Evolutionary conservation across 2,797 vertebrate genomes (phyloP), one percentile per base, ranked within the genome.

Genomic region (Peromyscus eremicus): DNA sequence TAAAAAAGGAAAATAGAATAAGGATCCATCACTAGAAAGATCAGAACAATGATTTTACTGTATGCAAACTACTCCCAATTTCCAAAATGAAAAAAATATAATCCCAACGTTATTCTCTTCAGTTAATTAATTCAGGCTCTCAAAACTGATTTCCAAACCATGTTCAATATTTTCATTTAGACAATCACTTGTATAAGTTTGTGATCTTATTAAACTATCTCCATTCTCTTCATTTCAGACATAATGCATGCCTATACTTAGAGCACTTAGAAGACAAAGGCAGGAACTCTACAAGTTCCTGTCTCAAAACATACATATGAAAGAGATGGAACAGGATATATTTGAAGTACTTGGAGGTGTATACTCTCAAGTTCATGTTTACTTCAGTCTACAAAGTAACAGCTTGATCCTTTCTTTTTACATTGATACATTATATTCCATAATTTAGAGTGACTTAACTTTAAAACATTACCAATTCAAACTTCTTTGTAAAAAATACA

Each of bases 371-470:
- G 55, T 83, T 92, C 37, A 92, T 16, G 92, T 77, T 88, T 94
- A 81, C 37, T 90, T 94, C 27, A 79, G n/a, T 17, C 49, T 87
- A 52, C 25, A 87, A 88, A 49, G 68, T 57, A 92, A 81, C 32
- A 95, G 13, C 5, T 94, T 94, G 11, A 71, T 91, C 64, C 12
- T 94, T 93, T 86, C 95, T 64, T 84, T 96, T 97, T 70, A 96
- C 29, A 79, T 27, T 91, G 68, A 91, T 92, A 27, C 1, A n/a
- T 34, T 84, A 55, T 55, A 96, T 40, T 80, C 34, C 91, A 40
- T 52, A 85, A 91, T 91, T 94, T 93, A 93, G 83, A 94, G 57
- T 32, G 88, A 96, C 75, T 95, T 95, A 92, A 25, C 66, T 94
- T 97, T 94, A 96, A 94, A 89, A 13, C 92, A 16, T 77, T 77